Conservation (phyloP, 2,113 vertebrate genomes). For the Himantopus leucocephalus region DNA sequence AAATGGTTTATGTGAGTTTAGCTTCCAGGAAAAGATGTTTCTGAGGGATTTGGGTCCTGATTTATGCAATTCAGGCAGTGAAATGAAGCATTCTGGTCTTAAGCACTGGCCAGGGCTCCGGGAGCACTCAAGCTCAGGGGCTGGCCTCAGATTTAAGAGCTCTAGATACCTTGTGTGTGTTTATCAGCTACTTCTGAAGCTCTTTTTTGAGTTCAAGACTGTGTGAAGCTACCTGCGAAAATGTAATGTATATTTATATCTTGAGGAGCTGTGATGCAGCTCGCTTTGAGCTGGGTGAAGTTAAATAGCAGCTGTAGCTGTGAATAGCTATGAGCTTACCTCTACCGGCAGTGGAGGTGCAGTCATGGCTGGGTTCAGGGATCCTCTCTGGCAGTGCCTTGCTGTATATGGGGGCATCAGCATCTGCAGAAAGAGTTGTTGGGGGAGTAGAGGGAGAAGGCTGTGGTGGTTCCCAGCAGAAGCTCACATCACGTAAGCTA, state of each 20-base stretch:
- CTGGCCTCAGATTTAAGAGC: not conserved
- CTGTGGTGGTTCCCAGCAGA: not conserved
- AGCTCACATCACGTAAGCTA: not conserved
- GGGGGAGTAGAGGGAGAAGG: not conserved
- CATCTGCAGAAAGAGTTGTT: not conserved
- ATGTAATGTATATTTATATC: not conserved
- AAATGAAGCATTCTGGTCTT: not conserved
- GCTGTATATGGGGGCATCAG: not conserved
- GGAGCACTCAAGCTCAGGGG: not conserved
- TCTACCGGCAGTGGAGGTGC: not conserved
- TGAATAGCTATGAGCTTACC: not conserved
- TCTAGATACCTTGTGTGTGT: not conserved
- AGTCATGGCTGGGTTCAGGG: not conserved
- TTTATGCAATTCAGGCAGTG: not conserved
- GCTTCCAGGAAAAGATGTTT: not conserved
- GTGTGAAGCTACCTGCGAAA: not conserved
- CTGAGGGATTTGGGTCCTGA: not conserved
- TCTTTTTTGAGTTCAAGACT: not conserved
- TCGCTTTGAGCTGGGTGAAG: accelerated
- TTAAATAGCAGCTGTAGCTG: accelerated
- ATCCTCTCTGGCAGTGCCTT: not conserved
- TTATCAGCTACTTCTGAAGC: not conserved
- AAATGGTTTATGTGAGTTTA: not conserved
- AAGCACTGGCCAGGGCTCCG: not conserved
- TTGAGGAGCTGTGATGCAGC: not conserved